Percentiles rank a stretch among this genome's conserved stretches.
These are phyloP conservation scores for Euthynnus affinis DNA, from an alignment of 2,797 vertebrate species.

Conservation along the genomic window DNA sequence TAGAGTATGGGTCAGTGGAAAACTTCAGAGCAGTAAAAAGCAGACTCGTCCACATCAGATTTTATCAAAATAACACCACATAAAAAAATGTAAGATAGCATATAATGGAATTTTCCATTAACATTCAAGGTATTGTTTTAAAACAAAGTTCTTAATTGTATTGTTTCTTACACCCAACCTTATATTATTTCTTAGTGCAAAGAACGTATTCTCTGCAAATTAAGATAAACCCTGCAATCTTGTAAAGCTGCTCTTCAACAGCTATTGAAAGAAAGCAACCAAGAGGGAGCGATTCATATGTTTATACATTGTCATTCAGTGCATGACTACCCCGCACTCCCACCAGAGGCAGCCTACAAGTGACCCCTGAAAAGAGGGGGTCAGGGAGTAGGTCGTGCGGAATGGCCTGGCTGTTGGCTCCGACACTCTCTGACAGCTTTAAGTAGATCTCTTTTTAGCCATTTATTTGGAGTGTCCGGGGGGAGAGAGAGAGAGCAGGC, in stretches of 20 bases:
- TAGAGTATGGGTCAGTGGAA: conserved; percentile 11
- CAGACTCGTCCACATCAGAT: conserved; percentile 12
- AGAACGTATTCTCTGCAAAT: conserved; percentile 43
- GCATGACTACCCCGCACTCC: conserved; percentile 86
- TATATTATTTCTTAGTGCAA: conserved; percentile 1
- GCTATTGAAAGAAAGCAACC: conserved; percentile 55
- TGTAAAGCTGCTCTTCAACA: conserved; percentile 52
- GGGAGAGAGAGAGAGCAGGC: conserved; percentile 58
- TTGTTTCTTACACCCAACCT: not conserved
- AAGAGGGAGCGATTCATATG: conserved; percentile 72
- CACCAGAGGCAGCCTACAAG: conserved; percentile 86
- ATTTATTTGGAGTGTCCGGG: conserved; percentile 84
- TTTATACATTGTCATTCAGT: conserved; percentile 86
- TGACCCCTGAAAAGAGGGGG: conserved; percentile 87
- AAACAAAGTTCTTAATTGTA: not conserved
- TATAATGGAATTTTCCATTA: not conserved
- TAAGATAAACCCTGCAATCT: conserved; percentile 43
- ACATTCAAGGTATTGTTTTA: not conserved
- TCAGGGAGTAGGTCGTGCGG: conserved; percentile 87
- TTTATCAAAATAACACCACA: conserved; percentile 8
- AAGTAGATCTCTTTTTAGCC: conserved; percentile 88
- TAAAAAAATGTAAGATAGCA: not conserved
- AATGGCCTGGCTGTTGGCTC: conserved; percentile 87
- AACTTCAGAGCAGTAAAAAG: conserved; percentile 49
- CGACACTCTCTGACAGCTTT: conserved; percentile 90